Evolutionary conservation across 2,888 invertebrate species (phyloP), one percentile per base, ranked within the genome.

Genomic region (Dusona sp.): DNA sequence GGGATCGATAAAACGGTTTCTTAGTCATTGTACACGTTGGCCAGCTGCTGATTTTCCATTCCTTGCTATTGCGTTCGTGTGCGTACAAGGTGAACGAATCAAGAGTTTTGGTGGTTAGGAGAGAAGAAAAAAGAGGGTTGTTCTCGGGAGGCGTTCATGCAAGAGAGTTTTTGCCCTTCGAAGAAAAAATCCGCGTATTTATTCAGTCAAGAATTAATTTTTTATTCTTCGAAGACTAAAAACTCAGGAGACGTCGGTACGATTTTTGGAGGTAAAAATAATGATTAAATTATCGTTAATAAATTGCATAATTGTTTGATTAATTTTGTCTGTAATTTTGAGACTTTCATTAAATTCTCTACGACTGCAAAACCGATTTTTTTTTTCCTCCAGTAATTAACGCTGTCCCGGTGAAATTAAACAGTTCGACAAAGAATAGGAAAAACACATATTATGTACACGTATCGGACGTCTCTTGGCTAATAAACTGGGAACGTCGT

Each of bases 21-120:
- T 22, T 13, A 77, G 33, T 51, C 77, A 68, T 36, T 54, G 38
- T 54, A 19, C 25, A 51, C 64, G 45, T 42, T 57, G 33, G 29
- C 68, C 79, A 79, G 68, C 79, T 79, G 79, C 70, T 33, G 70
- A 70, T 77, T 77, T 77, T 77, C 22, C 36, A 22, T 51, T 67
- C 67, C 22, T 45, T 48, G 45, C 36, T 65, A 48, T 13, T 29
- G 51, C 33, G 70, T 16, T n/a, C 54, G 51, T 45, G 68, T 67
- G 54, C 19, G 48, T 48, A 77, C 7, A 64, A 67, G 51, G 51
- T 13, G 51, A 78, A 38, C 48, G 38, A 68, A 42, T 29, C 54
- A n/a, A 61, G 48, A 45, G 70, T 70, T 78, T 51, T 51, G 38
- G 54, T 51, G 19, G 45, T 33, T 33, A 25, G 33, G 29, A 54